Conservation (phyloP, 2,888 invertebrate genomes). For the Entomobrya multifasciata region DNA sequence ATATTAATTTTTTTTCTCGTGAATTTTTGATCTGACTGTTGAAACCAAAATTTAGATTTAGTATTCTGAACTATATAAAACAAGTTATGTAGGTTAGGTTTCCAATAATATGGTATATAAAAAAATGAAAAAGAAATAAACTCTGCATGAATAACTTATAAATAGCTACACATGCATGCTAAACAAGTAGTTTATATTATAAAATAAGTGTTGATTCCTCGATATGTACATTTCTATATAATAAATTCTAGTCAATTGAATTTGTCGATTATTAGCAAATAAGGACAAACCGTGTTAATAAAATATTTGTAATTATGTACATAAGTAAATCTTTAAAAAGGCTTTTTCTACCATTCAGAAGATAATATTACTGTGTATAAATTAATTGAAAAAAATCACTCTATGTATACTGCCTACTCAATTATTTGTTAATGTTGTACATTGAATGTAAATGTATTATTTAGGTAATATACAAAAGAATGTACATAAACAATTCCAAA, state of each 20-base stretch:
- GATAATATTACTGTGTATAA: neutral
- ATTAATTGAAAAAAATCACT: neutral
- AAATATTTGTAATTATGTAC: neutral
- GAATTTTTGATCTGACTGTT: slow-evolving; percentile 26
- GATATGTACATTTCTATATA: slow-evolving; percentile 32
- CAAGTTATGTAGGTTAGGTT: slow-evolving; percentile 41
- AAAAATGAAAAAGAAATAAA: too few relatives aligned
- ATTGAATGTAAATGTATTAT: too few relatives aligned
- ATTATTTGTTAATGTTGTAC: too few relatives aligned
- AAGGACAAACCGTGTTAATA: neutral
- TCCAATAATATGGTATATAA: neutral
- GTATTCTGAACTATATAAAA: slow-evolving; percentile 25
- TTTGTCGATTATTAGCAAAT: slow-evolving; percentile 54
- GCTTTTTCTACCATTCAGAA: slow-evolving; percentile 51
- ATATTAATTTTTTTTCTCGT: neutral
- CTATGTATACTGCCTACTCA: neutral
- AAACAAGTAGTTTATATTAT: too few relatives aligned
- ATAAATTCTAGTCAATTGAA: slow-evolving; percentile 55
- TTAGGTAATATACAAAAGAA: too few relatives aligned
- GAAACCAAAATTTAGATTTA: neutral
- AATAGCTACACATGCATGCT: too few relatives aligned
- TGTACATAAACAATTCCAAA: too few relatives aligned
- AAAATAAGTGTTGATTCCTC: neutral
- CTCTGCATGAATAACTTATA: too few relatives aligned
- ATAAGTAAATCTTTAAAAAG: slow-evolving; percentile 43